Evolutionary conservation across 1,140 invertebrate genomes (phyloP).

Genomic region (Pseudomyrmex flavicornis): DNA sequence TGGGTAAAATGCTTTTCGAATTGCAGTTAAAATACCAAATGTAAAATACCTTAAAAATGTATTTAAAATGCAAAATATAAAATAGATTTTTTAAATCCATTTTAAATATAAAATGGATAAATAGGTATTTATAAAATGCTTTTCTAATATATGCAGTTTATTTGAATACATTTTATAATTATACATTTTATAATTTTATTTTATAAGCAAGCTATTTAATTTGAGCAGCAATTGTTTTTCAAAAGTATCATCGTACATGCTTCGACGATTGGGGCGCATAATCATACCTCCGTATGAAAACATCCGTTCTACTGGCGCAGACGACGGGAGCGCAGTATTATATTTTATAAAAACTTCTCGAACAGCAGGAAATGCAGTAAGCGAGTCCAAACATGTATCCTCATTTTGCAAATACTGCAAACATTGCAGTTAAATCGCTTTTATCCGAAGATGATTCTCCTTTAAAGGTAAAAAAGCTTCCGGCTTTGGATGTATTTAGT

Average conservation of each 20-base stretch:
- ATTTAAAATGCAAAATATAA: constrained; percentile 21
- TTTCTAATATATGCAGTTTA: not conserved
- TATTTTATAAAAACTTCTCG: constrained; percentile 50
- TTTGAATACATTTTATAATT: not conserved
- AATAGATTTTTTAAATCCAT: not conserved
- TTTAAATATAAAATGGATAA: constrained; percentile 19
- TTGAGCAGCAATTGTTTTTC: constrained; percentile 27
- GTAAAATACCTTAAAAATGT: not conserved
- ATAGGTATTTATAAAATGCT: constrained; percentile 26
- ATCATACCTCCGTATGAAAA: constrained; percentile 35
- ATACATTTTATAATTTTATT: constrained; percentile 11
- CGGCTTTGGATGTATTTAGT: constrained; percentile 11
- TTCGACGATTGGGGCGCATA: constrained; percentile 21
- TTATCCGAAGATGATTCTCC: constrained; percentile 16
- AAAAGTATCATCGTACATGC: constrained; percentile 6
- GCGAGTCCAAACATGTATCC: constrained; percentile 23
- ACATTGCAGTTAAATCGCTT: constrained; percentile 40
- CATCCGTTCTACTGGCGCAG: constrained; percentile 45
- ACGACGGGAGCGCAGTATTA: constrained; percentile 50
- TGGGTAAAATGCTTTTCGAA: constrained; percentile 5
- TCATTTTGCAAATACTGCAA: constrained; percentile 42
- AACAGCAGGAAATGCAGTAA: constrained; percentile 31
- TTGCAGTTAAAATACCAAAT: constrained; percentile 10
- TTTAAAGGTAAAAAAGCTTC: constrained; percentile 24
- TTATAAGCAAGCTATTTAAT: constrained; percentile 1